Evolutionary conservation across 2,888 invertebrate genomes (phyloP).

Genomic region (Teleiodes luculella): DNA sequence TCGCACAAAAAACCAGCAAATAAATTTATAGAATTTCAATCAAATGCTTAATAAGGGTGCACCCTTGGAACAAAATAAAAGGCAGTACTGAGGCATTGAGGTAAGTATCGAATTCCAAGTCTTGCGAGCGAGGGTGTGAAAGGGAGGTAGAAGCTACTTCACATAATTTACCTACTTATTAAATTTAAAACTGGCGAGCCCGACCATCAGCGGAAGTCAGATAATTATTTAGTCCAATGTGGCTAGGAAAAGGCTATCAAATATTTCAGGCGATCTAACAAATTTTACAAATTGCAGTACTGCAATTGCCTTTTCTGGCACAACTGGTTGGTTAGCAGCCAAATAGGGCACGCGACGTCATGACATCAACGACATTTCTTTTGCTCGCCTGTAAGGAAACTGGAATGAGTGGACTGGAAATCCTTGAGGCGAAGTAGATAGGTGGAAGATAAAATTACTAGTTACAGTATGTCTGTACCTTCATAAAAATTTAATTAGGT

Average conservation of each 20-base stretch:
- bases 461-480: neutral
- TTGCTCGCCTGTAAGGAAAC: neutral
- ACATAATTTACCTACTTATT: no score
- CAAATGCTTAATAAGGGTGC: no score
- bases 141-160: no score
- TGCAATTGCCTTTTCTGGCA: slow-evolving; percentile 6
- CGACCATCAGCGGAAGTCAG: no score
- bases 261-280: neutral
- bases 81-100: no score
- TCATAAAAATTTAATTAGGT: slow-evolving; percentile 5
- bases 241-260: neutral
- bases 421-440: neutral
- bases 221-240: no score
- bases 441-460: neutral
- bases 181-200: no score
- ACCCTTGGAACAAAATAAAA: no score
- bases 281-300: slow-evolving; percentile 6
- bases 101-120: no score
- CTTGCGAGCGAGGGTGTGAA: no score
- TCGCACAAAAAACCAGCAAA: no score
- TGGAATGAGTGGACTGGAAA: neutral
- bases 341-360: slow-evolving; percentile 10
- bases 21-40: no score
- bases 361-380: neutral
- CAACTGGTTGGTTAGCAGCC: neutral